These are phyloP conservation scores for Cranoglanis bouderius DNA, from an alignment of 2,113 vertebrate species.

Conservation along the genomic window DNA sequence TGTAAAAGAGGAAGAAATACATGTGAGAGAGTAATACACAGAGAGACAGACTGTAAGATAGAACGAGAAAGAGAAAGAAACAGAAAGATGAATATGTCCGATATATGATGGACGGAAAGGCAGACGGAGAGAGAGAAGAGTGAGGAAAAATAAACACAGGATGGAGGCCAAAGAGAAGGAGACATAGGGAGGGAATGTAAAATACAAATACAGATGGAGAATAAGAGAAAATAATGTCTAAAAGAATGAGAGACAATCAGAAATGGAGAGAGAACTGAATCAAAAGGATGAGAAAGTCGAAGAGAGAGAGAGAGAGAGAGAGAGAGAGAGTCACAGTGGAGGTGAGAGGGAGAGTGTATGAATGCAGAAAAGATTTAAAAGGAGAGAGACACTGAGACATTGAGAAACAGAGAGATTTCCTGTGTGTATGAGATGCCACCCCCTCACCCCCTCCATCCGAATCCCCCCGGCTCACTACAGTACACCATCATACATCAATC, in stretches of 20 bases:
- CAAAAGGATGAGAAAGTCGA: not conserved
- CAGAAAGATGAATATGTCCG: not conserved
- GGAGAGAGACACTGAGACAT: not conserved
- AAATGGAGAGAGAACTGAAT: not conserved
- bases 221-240: not conserved
- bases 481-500: constrained; percentile 54
- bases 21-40: not conserved
- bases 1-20: not conserved
- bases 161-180: not conserved
- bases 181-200: not conserved
- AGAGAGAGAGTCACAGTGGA: not conserved
- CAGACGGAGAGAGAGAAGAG: not conserved
- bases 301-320: not conserved
- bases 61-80: not conserved
- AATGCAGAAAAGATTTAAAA: not conserved
- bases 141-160: not conserved
- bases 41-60: not conserved
- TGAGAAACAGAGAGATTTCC: constrained; percentile 15
- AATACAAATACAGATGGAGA: not conserved
- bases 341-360: too few species aligned
- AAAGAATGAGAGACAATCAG: not conserved
- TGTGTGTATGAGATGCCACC: constrained; percentile 11
- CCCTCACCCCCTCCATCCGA: not conserved
- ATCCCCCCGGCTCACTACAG: constrained; percentile 14
- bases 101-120: not conserved